These are phyloP conservation scores for Amiota minor DNA, from an alignment of 2,888 invertebrate species.

Conservation along the genomic window DNA sequence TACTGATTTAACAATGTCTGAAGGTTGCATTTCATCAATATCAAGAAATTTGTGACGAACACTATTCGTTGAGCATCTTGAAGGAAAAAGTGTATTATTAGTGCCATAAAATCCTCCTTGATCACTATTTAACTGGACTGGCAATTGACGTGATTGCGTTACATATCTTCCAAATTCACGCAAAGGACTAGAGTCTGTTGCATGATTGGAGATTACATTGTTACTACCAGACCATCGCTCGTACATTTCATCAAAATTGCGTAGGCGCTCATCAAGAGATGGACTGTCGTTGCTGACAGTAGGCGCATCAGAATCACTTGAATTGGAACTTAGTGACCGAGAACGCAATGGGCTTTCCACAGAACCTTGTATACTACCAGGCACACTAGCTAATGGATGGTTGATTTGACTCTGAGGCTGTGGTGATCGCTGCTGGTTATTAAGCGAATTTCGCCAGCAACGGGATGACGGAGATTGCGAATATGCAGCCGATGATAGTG, in stretches of 20 bases:
- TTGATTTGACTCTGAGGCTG: conserved; percentile 38
- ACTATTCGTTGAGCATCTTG: conserved; percentile 73
- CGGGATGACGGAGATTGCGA: conserved; percentile 59
- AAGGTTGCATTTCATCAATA: conserved; percentile 89
- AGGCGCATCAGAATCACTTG: conserved; percentile 79
- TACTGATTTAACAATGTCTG: conserved; percentile 93
- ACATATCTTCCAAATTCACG: conserved; percentile 59
- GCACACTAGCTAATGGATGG: conserved; percentile 65
- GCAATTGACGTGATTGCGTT: conserved; percentile 72
- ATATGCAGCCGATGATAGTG: conserved; percentile 52
- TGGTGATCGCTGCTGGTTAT: conserved; percentile 52
- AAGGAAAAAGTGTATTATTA: conserved; percentile 63
- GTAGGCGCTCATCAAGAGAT: conserved; percentile 91
- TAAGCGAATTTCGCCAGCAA: conserved; percentile 63
- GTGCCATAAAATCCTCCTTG: conserved; percentile 51
- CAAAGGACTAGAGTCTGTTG: conserved; percentile 54
- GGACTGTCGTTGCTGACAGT: conserved; percentile 78
- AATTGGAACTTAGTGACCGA: conserved; percentile 84
- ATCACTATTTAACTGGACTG: conserved; percentile 54
- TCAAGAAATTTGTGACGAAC: conserved; percentile 85
- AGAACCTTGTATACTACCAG: conserved; percentile 76
- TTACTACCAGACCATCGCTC: conserved; percentile 86
- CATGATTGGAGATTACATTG: conserved; percentile 17
- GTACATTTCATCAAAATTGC: conserved; percentile 93
- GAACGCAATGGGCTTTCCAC: conserved; percentile 79